phyloP scores from a whole-genome alignment of 2,797 vertebrate species.

The Mycteria americana region DNA sequence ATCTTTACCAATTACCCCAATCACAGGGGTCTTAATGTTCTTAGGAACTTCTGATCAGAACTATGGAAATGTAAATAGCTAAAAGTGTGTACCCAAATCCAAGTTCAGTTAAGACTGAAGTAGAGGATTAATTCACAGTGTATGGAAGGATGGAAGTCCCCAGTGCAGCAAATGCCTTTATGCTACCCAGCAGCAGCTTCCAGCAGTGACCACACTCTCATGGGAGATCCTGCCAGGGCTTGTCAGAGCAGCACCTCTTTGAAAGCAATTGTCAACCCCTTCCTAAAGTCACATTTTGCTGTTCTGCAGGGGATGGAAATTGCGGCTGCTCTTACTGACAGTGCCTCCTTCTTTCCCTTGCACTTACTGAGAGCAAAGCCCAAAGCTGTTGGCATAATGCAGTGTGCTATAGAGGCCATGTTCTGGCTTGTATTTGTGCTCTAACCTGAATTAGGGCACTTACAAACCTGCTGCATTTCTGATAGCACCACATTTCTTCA shows the following conservation, averaged over 20 bases:
- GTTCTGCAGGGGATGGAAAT: background rate
- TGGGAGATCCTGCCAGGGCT: too few species aligned
- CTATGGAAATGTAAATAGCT: background rate
- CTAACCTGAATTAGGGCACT: background rate
- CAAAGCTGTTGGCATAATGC: background rate
- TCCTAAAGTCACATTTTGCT: background rate
- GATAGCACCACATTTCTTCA: background rate
- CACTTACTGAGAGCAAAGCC: background rate
- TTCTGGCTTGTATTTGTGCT: too few species aligned
- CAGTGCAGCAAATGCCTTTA: background rate
- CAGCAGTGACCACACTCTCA: too few species aligned
- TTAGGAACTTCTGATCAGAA: background rate
- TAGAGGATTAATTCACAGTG: background rate
- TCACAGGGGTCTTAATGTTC: background rate
- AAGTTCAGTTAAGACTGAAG: background rate
- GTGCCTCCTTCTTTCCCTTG: background rate
- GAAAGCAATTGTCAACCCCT: background rate
- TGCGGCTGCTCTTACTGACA: background rate
- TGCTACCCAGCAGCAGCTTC: background rate
- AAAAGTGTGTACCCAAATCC: background rate
- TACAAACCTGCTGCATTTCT: too few species aligned
- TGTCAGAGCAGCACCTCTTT: background rate
- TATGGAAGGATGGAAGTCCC: background rate
- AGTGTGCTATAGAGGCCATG: background rate
- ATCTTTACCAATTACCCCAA: background rate